These are phyloP conservation scores for Paratrypauchen microcephalus DNA, from an alignment of 2,797 vertebrate species.

Conservation along the genomic window DNA sequence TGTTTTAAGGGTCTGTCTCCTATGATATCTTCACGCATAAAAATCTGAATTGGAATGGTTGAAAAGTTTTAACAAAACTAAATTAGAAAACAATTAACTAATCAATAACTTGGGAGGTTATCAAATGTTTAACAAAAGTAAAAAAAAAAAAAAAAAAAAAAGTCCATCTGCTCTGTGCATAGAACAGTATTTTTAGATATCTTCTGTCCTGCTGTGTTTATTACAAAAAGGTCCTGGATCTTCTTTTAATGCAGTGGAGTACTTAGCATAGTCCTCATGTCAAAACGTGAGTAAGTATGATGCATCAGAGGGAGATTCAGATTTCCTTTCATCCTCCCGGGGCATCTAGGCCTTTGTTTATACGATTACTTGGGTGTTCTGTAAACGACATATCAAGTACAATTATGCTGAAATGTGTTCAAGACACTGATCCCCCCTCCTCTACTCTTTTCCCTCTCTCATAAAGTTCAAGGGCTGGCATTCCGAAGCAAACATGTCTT, in stretches of 20 bases:
- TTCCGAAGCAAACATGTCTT: constrained; percentile 59
- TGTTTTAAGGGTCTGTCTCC: constrained; percentile 32
- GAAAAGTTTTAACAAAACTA: constrained; percentile 14
- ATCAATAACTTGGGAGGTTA: constrained; percentile 36
- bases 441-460: constrained; percentile 32
- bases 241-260: constrained; percentile 47
- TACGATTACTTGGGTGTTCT: constrained; percentile 78
- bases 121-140: constrained; percentile 1
- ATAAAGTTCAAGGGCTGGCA: constrained; percentile 72
- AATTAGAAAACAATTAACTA: neutral
- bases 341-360: constrained; percentile 76
- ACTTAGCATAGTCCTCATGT: constrained; percentile 47
- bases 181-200: constrained; percentile 40
- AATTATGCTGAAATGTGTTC: constrained; percentile 78
- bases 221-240: constrained; percentile 51
- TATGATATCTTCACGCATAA: constrained; percentile 15
- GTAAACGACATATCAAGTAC: constrained; percentile 79
- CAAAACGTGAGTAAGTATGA: constrained; percentile 69
- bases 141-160: no score
- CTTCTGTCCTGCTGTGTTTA: constrained; percentile 58
- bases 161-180: no score
- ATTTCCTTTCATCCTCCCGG: constrained; percentile 72
- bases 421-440: constrained; percentile 58
- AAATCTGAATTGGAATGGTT: constrained; percentile 19
- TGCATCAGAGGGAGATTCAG: constrained; percentile 66